Conservation (phyloP, 1,140 invertebrate genomes). For the Lethrus apterus region DNA sequence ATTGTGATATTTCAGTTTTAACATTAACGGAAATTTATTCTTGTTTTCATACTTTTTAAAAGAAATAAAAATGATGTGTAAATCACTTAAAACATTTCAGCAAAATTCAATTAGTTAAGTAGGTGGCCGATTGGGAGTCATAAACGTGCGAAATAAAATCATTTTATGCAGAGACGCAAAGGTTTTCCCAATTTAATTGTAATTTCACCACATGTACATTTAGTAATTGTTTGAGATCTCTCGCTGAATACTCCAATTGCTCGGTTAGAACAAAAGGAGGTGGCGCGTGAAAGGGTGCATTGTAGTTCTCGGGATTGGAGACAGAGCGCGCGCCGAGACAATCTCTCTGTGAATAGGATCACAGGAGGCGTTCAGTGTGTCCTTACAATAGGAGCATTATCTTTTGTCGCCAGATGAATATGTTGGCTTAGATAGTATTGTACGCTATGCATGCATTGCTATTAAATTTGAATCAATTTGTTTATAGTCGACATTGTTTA, state of each 20-base stretch:
- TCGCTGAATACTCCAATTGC: conserved; percentile 26
- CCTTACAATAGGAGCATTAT: conserved; percentile 41
- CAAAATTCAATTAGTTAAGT: no score
- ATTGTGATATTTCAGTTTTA: no score
- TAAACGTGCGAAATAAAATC: no score
- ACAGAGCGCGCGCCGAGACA: conserved; percentile 35
- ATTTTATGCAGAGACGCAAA: no score
- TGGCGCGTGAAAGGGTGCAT: conserved; percentile 38
- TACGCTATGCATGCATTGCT: conserved; percentile 19
- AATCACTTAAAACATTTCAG: no score
- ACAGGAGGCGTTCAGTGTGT: conserved; percentile 40
- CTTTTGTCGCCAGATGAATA: conserved; percentile 43
- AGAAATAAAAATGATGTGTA: no score
- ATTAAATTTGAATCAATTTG: conserved; percentile 17
- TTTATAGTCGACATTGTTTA: conserved; percentile 7
- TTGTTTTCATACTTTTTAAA: no score
- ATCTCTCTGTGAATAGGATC: conserved; percentile 40
- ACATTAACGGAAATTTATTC: no score
- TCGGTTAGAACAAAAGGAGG: conserved; percentile 37
- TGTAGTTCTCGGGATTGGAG: conserved; percentile 33
- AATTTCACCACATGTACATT: conserved; percentile 16
- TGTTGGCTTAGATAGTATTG: conserved; percentile 41
- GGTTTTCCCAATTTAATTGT: conserved; percentile 4
- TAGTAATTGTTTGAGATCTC: conserved; percentile 15
- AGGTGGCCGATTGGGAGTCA: no score